A percentile compares a stretch with the other conserved stretches of the same genome.
These are phyloP conservation scores for Enteromius unitaeniatus DNA, from an alignment of 2,797 vertebrate genomes.

Conservation along the genomic window DNA sequence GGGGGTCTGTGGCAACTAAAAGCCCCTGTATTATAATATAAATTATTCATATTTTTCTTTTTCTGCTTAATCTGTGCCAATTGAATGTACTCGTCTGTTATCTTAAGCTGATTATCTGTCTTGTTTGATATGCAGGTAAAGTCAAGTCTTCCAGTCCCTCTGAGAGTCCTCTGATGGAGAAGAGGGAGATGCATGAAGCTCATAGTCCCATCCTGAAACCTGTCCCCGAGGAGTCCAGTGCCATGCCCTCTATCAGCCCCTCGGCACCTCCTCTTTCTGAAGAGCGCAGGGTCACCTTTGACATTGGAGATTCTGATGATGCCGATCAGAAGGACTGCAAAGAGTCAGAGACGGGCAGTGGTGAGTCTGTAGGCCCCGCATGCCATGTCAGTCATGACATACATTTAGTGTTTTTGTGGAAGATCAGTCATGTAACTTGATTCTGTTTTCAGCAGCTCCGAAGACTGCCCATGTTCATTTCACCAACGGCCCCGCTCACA, in stretches of 20 bases:
- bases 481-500: constrained; percentile 82
- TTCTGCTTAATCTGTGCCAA: background rate
- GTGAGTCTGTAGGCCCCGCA: constrained; percentile 42
- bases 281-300: constrained; percentile 87
- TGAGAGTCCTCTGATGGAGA: constrained; percentile 94
- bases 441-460: constrained; percentile 63
- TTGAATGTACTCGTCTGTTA: background rate
- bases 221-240: constrained; percentile 77
- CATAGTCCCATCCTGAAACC: constrained; percentile 83
- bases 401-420: background rate
- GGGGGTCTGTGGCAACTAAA: no score
- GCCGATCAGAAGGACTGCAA: constrained; percentile 79
- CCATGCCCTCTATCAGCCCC: constrained; percentile 28
- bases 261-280: constrained; percentile 69
- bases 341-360: constrained; percentile 67
- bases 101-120: background rate
- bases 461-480: constrained; percentile 81
- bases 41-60: background rate
- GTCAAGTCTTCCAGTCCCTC: constrained; percentile 90
- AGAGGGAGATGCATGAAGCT: constrained; percentile 73
- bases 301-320: constrained; percentile 89
- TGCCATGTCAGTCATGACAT: background rate
- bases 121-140: constrained; percentile 76
- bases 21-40: background rate
- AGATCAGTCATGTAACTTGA: constrained; percentile 4